A percentile compares a stretch with the other conserved stretches of the same genome.
phyloP scores from a whole-genome alignment of 2,113 vertebrate genomes.

The Clarias gariepinus region DNA sequence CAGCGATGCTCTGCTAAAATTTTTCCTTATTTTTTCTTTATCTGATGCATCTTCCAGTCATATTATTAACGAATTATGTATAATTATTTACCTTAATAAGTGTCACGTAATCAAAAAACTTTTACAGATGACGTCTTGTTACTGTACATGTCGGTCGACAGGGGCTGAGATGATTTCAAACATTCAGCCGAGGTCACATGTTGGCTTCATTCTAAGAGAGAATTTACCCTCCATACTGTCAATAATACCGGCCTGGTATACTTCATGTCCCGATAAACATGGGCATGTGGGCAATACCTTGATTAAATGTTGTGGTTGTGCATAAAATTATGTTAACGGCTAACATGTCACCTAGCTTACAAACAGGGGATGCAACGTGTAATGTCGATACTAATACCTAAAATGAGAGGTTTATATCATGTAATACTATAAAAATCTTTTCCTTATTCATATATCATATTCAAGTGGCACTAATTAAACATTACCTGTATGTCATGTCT shows the following conservation, averaged over 20 bases:
- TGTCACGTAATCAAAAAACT: not conserved
- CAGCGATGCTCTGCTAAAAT: not conserved
- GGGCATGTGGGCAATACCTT: not conserved
- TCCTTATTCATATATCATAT: not conserved
- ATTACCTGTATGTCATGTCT: not conserved
- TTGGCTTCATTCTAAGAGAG: not conserved
- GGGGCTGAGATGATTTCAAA: not conserved
- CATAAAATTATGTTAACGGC: not conserved
- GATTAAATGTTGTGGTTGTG: not conserved
- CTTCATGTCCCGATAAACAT: not conserved
- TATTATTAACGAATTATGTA: not conserved
- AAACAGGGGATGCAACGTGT: not conserved
- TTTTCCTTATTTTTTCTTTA: not conserved
- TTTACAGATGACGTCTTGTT: not conserved
- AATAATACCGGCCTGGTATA: not conserved
- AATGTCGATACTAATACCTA: not conserved
- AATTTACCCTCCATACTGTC: not conserved
- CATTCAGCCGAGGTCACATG: not conserved
- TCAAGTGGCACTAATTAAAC: not conserved
- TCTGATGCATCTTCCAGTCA: not conserved
- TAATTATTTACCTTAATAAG: not conserved
- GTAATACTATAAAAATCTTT: not conserved
- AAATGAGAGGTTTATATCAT: not conserved
- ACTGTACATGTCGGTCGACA: not conserved
- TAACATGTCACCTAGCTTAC: not conserved